A percentile compares a stretch with the other conserved stretches of the same genome.
Conservation (phyloP, 2,797 vertebrate species). For the Coranthus polyacanthus region DNA sequence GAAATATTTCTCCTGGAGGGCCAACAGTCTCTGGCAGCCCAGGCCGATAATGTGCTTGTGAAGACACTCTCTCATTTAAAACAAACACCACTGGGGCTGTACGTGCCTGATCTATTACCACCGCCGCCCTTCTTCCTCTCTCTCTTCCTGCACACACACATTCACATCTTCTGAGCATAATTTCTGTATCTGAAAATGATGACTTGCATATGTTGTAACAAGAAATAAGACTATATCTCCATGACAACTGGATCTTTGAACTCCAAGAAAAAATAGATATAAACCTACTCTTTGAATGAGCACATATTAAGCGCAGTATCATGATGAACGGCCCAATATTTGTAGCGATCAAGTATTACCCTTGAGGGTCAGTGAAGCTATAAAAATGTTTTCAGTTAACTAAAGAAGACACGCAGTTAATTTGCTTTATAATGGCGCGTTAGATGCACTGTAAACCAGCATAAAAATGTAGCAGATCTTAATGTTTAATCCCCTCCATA, state of each 20-base stretch:
- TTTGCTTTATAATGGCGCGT: slow-evolving; percentile 8
- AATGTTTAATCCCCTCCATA: slow-evolving; percentile 1
- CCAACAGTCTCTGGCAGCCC: slow-evolving; percentile 66
- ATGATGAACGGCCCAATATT: slow-evolving; percentile 19
- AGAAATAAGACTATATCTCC: slow-evolving; percentile 33
- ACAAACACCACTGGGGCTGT: slow-evolving; percentile 69
- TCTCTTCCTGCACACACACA: not conserved
- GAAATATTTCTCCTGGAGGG: slow-evolving; percentile 78
- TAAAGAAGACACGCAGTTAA: slow-evolving; percentile 4
- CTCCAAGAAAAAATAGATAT: slow-evolving; percentile 8
- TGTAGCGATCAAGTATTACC: not conserved
- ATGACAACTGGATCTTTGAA: slow-evolving; percentile 11
- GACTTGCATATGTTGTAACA: slow-evolving; percentile 27
- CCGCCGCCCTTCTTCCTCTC: not conserved
- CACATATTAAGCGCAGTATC: not conserved
- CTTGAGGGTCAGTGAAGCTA: not conserved
- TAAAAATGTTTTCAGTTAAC: slow-evolving; percentile 23
- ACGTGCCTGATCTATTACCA: slow-evolving; percentile 53
- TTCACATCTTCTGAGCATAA: slow-evolving; percentile 18
- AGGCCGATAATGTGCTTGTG: slow-evolving; percentile 71
- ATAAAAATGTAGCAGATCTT: slow-evolving; percentile 7
- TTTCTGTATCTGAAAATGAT: slow-evolving; percentile 42
- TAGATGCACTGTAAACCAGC: slow-evolving; percentile 15
- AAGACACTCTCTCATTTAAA: slow-evolving; percentile 72
- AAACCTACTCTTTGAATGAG: slow-evolving; percentile 27